phyloP scores from a whole-genome alignment of 2,888 invertebrate species.

The Spialia ferax region DNA sequence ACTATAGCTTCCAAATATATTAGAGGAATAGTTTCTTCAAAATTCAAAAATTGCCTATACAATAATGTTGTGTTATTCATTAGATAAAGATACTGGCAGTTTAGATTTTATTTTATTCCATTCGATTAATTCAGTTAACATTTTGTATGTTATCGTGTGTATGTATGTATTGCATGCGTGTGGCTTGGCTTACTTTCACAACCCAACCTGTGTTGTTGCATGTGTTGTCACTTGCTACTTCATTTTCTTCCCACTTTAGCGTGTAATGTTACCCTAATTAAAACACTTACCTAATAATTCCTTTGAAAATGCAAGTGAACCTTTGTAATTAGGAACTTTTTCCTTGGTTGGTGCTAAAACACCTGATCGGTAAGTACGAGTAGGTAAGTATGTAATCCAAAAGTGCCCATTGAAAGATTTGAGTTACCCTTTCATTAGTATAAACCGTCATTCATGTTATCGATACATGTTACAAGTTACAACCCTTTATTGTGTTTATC shows the following conservation, averaged over 20 bases:
- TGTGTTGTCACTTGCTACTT: slow-evolving; percentile 41
- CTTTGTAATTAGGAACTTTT: background rate
- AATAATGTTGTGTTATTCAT: too few relatives aligned
- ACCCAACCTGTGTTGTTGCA: slow-evolving; percentile 44
- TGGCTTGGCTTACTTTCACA: slow-evolving; percentile 48
- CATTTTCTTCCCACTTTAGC: slow-evolving; percentile 9
- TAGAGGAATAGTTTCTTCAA: too few relatives aligned
- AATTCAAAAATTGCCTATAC: too few relatives aligned
- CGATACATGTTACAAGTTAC: too few relatives aligned
- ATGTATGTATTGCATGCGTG: slow-evolving; percentile 41
- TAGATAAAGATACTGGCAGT: background rate
- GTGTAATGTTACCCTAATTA: background rate
- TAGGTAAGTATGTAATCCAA: too few relatives aligned
- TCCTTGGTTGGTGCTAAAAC: too few relatives aligned
- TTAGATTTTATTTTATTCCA: background rate
- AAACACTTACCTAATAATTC: background rate
- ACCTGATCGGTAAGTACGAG: too few relatives aligned
- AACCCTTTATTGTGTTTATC: too few relatives aligned
- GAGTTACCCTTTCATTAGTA: too few relatives aligned
- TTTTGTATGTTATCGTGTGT: slow-evolving; percentile 7
- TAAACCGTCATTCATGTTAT: too few relatives aligned
- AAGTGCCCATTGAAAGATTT: too few relatives aligned
- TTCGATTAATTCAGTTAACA: background rate
- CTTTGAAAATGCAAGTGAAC: background rate
- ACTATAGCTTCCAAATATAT: too few relatives aligned